Base-by-base conservation (phyloP, 1,140 invertebrate species). In the Habropoda laboriosa region DNA sequence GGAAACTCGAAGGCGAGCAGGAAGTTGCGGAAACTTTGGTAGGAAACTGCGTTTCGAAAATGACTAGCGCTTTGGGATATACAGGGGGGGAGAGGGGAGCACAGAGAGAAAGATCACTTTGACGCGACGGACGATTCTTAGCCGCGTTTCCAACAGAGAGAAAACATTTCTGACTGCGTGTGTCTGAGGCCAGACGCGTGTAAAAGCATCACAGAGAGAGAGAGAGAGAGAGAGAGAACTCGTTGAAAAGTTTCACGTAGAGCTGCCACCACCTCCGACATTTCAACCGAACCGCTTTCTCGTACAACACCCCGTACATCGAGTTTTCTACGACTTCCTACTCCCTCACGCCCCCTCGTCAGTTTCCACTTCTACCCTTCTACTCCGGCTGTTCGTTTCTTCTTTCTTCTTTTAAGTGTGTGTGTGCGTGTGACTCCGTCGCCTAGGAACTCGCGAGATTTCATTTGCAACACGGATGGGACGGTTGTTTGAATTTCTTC, bases 281-380 rank as follows among this genome's bases (percentile, higher is more conserved):
- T 79, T 84, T 84, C 80, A 79, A 79, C 77, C 74, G 63, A 82
- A 84, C 49, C 82, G 81, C 75, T 84, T 84, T 74, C 82, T 79
- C 80, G 70, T 67, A 63, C 80, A 74, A 79, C 82, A 82, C 63
- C 42, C 47, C 63, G 75, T 79, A 79, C 82, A 70, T 58, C 63
- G 80, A 79, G 64, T 82, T 82, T 82, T 79, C 80, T 45, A 60
- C 63, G 75, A 79, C 74, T 82, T 64, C 58, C 27, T 10, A 1
- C 2, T n/a, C 24, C 30, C 32, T 24, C 57, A 12, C 40, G 10
- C 2, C 2, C 30, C 13, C 0, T n/a, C 57, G 27, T 1, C 57
- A 18, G 27, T 38, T 18, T 38, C 13, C 24, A 70, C 38, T 57
- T 27, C 45, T 0, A 30, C 7, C 42, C 63, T n/a, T 47, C 32